Base-by-base conservation (phyloP, 2,113 vertebrate species). In the Engystomops pustulosus region DNA sequence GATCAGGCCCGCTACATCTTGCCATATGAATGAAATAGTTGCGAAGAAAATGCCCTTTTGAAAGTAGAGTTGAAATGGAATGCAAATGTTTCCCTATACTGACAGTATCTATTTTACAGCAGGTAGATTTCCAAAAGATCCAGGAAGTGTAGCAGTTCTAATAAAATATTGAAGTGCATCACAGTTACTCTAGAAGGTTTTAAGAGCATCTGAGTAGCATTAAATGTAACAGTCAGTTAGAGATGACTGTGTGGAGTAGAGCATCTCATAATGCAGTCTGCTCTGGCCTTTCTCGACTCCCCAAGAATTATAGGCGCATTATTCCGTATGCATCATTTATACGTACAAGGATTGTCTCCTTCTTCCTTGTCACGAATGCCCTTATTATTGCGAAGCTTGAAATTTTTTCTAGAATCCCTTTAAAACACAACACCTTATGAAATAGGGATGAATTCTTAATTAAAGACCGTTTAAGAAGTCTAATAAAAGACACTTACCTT, bases 91-190 rank as follows among this genome's bases (percentile, higher is more conserved):
- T 74, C 67, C 49, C 25, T 49, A 67, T 44, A 74, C 68, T 80
- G 36, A 49, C 14, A 47, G 41, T 20, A 51, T 83, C 41, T 34
- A 65, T 38, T 65, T 76, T 75, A 55, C 62, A 76, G 44, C 55
- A 76, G 79, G 62, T 49, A 69, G 49, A 83, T 83, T 49, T 74
- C 36, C 17, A 30, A 76, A 38, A 25, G 71, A 65, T 83, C 36
- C 23, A 58, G 38, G 18, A 70, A 25, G 10, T 34, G 81, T 34
- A 62, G 55, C 53, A n/a, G 25, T 34, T 70, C 41, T 83, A 76
- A 83, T 83, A 67, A 83, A 83, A 76, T 83, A 83, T 83, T 83
- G 71, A 83, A 83, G 58, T 62, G 70, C 70, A 83, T 83, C 53
- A 75, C 81, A 76, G 71, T 67, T 76, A 83, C 58, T 76, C 41